Base-by-base conservation (phyloP, 1,140 invertebrate genomes). In the Penaeus indicus region DNA sequence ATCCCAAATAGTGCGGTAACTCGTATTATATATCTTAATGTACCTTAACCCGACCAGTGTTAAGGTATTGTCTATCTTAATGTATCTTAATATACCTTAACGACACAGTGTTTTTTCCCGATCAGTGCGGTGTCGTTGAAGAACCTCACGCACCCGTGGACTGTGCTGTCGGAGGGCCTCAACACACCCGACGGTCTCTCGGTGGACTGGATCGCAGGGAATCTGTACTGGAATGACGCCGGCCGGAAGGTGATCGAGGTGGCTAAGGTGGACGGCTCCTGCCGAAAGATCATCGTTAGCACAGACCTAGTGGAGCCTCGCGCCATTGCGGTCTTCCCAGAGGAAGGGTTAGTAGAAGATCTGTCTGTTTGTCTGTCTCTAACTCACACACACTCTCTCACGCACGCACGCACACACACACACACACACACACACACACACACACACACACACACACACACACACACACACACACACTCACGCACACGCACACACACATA, bases 161-260 rank as follows among this genome's bases (percentile, higher is more conserved):
- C 83, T 27, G n/a, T 91, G 38, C 27, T 89, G 18, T 47, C 84
- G n/a, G 32, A 62, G 25, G 83, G 75, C 25, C 85, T 89, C 84
- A 64, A 84, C 32, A 95, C 96, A 92, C 96, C 97, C 0, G 97
- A 98, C 92, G 95, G 97, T 61, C 93, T 99, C 89, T 98, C 98
- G 0, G 95, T 99, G 78, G 99, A 99, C 93, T 97, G 97, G 97
- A 94, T 98, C 3, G 96, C 96, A 0, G 95, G 97, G 78, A 99
- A 99, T 93, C 95, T 99, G n/a, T 99, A 98, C 92, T 99, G 98
- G 97, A 97, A 97, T 0, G 99, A 99, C 93, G 96, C 97, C 4
- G 95, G 95, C 8, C 95, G 95, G 0, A 96, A 97, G 79, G 95
- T 96, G 67, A 98, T 99, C 86, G 98, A 99, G 92, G 97, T 99